phyloP scores from a whole-genome alignment of 2,888 invertebrate species.

The Brachylomia viminalis region DNA sequence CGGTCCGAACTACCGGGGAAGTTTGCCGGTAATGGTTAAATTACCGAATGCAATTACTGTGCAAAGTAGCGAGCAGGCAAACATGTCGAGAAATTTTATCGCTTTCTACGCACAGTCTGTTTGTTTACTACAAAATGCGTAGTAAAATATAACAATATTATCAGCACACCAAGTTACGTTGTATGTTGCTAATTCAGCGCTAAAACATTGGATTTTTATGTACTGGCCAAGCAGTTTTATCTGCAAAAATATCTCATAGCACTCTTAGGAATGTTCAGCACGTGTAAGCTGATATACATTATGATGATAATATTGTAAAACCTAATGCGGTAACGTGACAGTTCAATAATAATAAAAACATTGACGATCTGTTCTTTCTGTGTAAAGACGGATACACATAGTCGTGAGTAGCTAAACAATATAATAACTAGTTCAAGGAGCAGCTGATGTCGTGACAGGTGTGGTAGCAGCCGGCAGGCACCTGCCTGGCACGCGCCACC shows the following conservation, averaged over 20 bases:
- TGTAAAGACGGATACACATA: conserved; percentile 50
- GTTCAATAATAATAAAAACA: conserved; percentile 25
- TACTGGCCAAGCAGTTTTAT: conserved; percentile 19
- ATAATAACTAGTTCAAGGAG: conserved; percentile 80
- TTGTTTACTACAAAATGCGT: conserved; percentile 74
- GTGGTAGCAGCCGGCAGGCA: conserved; percentile 87
- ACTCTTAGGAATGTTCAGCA: conserved; percentile 2
- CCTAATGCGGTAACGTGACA: conserved; percentile 19
- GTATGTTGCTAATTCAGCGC: conserved; percentile 28
- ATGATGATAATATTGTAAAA: conserved; percentile 18
- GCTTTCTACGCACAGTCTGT: conserved; percentile 78
- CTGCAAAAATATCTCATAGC: conserved; percentile 10
- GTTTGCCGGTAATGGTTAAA: conserved; percentile 75
- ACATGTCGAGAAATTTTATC: conserved; percentile 78
- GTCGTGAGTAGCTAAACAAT: conserved; percentile 72
- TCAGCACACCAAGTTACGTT: conserved; percentile 55
- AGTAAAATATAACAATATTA: conserved; percentile 69
- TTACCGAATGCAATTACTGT: conserved; percentile 79
- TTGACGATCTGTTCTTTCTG: conserved; percentile 26
- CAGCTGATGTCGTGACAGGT: conserved; percentile 89
- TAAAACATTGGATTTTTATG: conserved; percentile 17
- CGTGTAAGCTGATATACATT: conserved; percentile 13
- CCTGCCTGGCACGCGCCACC: conserved; percentile 87
- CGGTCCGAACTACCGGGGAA: conserved; percentile 71
- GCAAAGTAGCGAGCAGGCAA: conserved; percentile 70